Evolutionary conservation across 2,888 invertebrate species (phyloP), one percentile per base, ranked within the genome.

Genomic region (Alcis repandata): DNA sequence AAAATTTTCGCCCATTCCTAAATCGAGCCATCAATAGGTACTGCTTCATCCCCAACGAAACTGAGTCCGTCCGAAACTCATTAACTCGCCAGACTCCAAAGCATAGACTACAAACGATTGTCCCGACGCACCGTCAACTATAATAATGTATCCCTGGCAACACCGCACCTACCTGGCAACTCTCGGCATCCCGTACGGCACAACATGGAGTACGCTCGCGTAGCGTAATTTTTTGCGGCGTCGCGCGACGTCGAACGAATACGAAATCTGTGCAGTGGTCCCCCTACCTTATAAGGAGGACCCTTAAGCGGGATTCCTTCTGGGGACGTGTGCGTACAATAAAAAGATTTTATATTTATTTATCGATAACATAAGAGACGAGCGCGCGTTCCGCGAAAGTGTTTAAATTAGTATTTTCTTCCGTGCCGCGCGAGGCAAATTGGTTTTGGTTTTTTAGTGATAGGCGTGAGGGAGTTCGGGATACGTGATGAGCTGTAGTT

Each of bases 321-420:
- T 74, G 76, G 79, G 86, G 84, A 88, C 91, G 89, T 89, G 90
- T 86, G 85, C 83, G 81, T 83, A 86, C 88, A 90, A 88, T 87
- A 91, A 90, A 87, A 86, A 80, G 63, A 79, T 80, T 78, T 88
- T 89, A 87, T 91, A 91, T 91, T 91, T 91, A 92, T 92, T 86
- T 85, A 83, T 86, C 82, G 78, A 82, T 82, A 82, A 81, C 82
- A 83, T 79, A 82, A 69, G 69, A 80, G 76, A 78, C 40, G 81
- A 77, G 75, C 78, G 76, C 69, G 74, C 79, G 80, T 83, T 84
- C 84, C 75, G 78, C 76, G 86, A 81, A 85, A 85, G 84, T 84
- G 86, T 83, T 84, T 83, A 84, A 86, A 84, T 86, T 85, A 85
- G 80, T 83, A 80, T 79, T 70, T 82, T 84, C 81, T 82, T 80